phyloP scores from a whole-genome alignment of 2,888 invertebrate genomes.

The Strigamia crassipes region DNA sequence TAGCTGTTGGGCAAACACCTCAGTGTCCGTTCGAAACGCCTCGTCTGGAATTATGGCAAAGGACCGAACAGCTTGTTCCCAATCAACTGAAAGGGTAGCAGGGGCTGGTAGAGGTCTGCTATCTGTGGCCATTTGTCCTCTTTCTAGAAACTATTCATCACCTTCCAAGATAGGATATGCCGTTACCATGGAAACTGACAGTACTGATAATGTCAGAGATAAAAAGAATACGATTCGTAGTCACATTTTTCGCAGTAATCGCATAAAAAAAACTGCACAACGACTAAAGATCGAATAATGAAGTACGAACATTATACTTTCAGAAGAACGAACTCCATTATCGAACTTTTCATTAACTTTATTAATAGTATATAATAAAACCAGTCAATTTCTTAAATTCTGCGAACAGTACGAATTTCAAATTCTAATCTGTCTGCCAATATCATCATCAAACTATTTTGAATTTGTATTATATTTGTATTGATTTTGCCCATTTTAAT shows the following conservation, averaged over 20 bases:
- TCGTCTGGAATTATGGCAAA: constrained; percentile 24
- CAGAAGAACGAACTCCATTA: neutral
- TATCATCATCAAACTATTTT: neutral
- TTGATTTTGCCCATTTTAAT: too few relatives aligned
- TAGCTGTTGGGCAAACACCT: neutral
- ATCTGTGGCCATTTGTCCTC: constrained; percentile 42
- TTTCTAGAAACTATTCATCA: constrained; percentile 36
- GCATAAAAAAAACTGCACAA: neutral
- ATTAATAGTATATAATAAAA: neutral
- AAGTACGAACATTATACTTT: constrained; percentile 4
- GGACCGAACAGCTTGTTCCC: constrained; percentile 12
- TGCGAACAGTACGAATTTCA: neutral
- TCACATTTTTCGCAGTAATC: constrained; percentile 26
- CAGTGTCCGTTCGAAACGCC: constrained; percentile 10
- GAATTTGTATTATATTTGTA: too few relatives aligned
- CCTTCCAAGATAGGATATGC: constrained; percentile 31
- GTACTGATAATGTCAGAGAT: constrained; percentile 28
- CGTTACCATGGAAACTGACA: constrained; percentile 35
- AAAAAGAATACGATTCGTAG: constrained; percentile 28
- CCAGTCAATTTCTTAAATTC: neutral
- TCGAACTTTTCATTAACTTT: constrained; percentile 4
- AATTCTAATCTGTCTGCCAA: constrained; percentile 8
- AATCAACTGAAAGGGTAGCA: constrained; percentile 12
- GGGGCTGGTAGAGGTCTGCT: neutral
- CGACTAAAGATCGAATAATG: neutral